Percentiles rank a stretch among this genome's conserved stretches.
Conservation (phyloP, 2,113 vertebrate genomes). For the Oxyura jamaicensis region DNA sequence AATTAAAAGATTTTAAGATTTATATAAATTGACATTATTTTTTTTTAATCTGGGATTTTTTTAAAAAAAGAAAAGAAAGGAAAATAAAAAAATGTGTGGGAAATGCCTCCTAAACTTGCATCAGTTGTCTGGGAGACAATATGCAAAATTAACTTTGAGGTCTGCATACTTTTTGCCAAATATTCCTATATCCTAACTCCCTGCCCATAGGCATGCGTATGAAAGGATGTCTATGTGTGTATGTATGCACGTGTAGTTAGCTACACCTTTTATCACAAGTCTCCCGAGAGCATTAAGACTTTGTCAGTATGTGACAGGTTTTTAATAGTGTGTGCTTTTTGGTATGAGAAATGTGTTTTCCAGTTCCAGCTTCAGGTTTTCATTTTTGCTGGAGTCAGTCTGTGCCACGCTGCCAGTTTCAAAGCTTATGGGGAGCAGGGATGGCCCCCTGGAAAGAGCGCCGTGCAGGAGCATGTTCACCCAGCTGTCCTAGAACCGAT, state of each 20-base stretch:
- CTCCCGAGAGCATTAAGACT: neutral
- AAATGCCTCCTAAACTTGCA: neutral
- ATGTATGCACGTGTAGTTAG: neutral
- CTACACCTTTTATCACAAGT: neutral
- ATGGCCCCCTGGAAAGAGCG: accelerated
- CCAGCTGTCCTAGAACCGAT: neutral
- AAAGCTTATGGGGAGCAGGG: neutral
- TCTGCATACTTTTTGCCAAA: neutral
- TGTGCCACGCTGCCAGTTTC: neutral
- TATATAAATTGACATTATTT: constrained; percentile 10
- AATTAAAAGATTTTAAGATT: constrained; percentile 25
- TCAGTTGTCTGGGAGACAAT: neutral
- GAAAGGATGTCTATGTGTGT: too few species aligned
- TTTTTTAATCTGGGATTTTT: neutral
- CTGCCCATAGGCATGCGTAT: neutral
- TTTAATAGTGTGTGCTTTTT: neutral
- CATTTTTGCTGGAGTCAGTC: neutral
- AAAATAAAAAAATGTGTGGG: too few species aligned
- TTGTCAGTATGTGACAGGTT: neutral
- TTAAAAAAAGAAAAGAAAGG: neutral
- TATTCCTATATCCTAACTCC: neutral
- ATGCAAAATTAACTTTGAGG: neutral
- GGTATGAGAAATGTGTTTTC: neutral
- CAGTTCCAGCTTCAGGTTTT: neutral
- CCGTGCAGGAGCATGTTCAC: accelerated